Evolutionary conservation across 1,140 invertebrate species (phyloP).

Genomic region (Caligus rogercresseyi): DNA sequence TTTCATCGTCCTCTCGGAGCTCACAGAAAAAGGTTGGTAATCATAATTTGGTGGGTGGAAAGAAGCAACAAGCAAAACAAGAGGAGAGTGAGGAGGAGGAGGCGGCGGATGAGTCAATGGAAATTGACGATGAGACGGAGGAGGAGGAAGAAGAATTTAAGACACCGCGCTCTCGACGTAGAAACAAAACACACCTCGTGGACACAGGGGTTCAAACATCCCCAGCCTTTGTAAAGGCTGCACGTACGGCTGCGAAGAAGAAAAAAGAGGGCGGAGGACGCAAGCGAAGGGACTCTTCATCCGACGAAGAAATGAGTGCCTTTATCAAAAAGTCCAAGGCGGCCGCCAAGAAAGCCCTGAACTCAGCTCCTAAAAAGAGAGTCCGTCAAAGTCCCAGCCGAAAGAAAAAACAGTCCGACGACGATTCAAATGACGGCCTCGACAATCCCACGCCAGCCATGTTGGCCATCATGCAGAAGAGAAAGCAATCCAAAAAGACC

Average conservation of each 20-base stretch:
- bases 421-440: background rate
- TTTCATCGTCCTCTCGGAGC: slow-evolving; percentile 1
- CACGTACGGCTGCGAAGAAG: slow-evolving; percentile 2
- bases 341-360: background rate
- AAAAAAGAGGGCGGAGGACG: background rate
- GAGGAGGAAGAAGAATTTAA: too few species aligned
- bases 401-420: background rate
- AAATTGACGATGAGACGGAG: too few species aligned
- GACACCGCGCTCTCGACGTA: too few species aligned
- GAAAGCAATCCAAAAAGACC: background rate
- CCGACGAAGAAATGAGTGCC: background rate
- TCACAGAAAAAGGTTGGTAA: background rate
- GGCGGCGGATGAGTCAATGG: too few species aligned
- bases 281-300: background rate
- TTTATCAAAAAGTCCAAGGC: background rate
- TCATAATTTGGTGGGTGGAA: background rate
- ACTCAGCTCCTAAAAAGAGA: background rate
- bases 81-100: too few species aligned
- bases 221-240: slow-evolving; percentile 17
- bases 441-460: slow-evolving; percentile 25
- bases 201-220: slow-evolving; percentile 10
- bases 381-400: background rate
- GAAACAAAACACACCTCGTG: background rate
- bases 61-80: background rate
- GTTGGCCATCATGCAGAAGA: slow-evolving; percentile 25